Percentiles rank a stretch among this genome's conserved stretches.
phyloP scores from a whole-genome alignment of 1,140 invertebrate species.

The Nilaparvata lugens region DNA sequence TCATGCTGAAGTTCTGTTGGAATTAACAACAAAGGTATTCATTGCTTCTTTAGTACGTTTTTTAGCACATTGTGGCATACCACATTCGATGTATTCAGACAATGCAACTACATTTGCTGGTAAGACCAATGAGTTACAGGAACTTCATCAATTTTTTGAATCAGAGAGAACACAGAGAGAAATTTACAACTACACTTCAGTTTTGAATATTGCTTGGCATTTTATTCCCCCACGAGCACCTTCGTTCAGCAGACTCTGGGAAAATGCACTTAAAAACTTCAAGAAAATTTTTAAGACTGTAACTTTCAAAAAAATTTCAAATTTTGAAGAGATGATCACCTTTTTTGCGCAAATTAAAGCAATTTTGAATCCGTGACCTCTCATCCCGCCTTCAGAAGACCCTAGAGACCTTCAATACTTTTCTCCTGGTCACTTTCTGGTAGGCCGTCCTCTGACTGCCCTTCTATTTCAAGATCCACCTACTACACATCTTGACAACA shows the following conservation, averaged over 20 bases:
- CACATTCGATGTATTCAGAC: conserved; percentile 26
- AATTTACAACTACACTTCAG: too few species aligned
- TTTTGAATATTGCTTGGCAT: conserved; percentile 17
- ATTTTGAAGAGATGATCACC: conserved; percentile 30
- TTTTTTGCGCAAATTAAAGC: conserved; percentile 27
- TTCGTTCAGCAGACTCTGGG: conserved; percentile 28
- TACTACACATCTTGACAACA: conserved; percentile 16
- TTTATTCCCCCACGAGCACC: conserved; percentile 26
- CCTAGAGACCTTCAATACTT: conserved; percentile 23
- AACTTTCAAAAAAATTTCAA: too few species aligned
- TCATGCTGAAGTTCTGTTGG: conserved; percentile 32
- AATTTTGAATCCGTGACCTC: conserved; percentile 28
- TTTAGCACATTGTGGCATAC: conserved; percentile 23
- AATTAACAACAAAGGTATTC: conserved; percentile 28
- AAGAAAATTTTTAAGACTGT: too few species aligned
- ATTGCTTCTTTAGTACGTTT: conserved; percentile 28
- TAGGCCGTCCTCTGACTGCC: conserved; percentile 27
- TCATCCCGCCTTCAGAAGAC: conserved; percentile 19
- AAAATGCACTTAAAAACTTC: conserved; percentile 26
- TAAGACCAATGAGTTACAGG: conserved; percentile 20
- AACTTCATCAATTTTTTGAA: background rate
- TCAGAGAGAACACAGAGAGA: background rate
- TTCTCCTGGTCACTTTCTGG: conserved; percentile 29
- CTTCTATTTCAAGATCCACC: conserved; percentile 28
- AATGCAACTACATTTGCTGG: conserved; percentile 30